Evolutionary conservation across 2,113 vertebrate species (phyloP).

Genomic region (Mobula birostris): DNA sequence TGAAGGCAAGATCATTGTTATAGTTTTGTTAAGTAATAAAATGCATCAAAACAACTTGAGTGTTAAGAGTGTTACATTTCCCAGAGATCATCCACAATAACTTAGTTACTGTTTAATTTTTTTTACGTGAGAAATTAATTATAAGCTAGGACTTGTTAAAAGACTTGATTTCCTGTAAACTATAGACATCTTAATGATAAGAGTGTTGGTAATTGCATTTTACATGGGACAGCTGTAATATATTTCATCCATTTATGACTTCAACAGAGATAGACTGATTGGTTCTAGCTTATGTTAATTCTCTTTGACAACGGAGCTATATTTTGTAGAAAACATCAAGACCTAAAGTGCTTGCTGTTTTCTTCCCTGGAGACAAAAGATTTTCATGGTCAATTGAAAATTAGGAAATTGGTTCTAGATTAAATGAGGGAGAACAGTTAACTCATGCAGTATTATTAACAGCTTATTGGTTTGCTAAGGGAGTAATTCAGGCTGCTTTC

Average conservation of each 20-base stretch:
- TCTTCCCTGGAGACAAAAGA: background rate
- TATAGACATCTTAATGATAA: background rate
- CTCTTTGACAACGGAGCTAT: background rate
- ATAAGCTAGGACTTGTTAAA: background rate
- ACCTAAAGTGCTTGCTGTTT: background rate
- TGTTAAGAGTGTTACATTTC: background rate
- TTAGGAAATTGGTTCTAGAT: background rate
- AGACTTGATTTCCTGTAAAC: background rate
- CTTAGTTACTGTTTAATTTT: background rate
- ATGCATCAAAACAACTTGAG: constrained; percentile 6
- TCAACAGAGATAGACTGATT: too few species aligned
- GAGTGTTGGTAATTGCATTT: background rate
- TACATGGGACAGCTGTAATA: background rate
- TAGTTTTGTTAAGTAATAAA: background rate
- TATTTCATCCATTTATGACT: background rate
- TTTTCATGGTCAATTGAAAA: background rate
- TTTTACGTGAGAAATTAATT: background rate
- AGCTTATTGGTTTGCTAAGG: background rate
- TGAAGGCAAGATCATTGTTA: background rate
- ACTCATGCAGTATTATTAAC: background rate
- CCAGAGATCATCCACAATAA: background rate
- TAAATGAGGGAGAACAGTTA: background rate
- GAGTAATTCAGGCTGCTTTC: background rate
- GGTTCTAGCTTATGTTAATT: background rate
- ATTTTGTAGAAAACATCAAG: background rate